Conservation (phyloP, 2,888 invertebrate genomes). For the Lepidochrysops patricia region DNA sequence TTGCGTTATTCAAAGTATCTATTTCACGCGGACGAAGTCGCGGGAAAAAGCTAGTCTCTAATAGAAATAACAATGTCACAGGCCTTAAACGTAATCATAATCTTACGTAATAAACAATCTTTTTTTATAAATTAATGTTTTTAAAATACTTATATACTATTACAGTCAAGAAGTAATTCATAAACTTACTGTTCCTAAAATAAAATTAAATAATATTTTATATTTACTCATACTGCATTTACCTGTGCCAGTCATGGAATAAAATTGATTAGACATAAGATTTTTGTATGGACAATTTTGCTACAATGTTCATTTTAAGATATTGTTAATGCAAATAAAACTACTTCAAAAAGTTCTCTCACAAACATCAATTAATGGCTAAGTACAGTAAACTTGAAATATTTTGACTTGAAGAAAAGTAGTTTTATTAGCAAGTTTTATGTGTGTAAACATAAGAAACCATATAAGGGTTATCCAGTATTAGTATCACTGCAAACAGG, state of each 20-base stretch:
- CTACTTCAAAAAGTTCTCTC: not conserved
- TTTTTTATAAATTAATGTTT: not conserved
- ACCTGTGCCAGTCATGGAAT: slow-evolving; percentile 14
- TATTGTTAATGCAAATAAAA: not conserved
- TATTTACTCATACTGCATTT: slow-evolving; percentile 17
- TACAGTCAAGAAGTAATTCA: not conserved
- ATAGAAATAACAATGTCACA: too few species aligned
- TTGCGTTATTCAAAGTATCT: too few species aligned
- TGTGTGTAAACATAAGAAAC: too few species aligned
- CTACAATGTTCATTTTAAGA: not conserved
- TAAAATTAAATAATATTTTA: not conserved
- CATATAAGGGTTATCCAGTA: slow-evolving; percentile 1
- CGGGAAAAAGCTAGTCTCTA: too few species aligned
- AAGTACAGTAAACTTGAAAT: too few species aligned
- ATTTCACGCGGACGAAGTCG: too few species aligned
- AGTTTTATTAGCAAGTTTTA: too few species aligned
- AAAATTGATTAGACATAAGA: not conserved
- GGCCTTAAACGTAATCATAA: too few species aligned
- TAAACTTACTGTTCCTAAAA: slow-evolving; percentile 13
- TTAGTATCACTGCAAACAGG: slow-evolving; percentile 17
- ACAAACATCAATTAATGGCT: too few species aligned
- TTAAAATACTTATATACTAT: not conserved
- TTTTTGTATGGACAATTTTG: not conserved
- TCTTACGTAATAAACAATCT: too few species aligned
- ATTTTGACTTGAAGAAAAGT: too few species aligned